A percentile compares a stretch with the other conserved stretches of the same genome.
Evolutionary conservation across 2,113 vertebrate genomes (phyloP).

Genomic region (Chloebia gouldiae): DNA sequence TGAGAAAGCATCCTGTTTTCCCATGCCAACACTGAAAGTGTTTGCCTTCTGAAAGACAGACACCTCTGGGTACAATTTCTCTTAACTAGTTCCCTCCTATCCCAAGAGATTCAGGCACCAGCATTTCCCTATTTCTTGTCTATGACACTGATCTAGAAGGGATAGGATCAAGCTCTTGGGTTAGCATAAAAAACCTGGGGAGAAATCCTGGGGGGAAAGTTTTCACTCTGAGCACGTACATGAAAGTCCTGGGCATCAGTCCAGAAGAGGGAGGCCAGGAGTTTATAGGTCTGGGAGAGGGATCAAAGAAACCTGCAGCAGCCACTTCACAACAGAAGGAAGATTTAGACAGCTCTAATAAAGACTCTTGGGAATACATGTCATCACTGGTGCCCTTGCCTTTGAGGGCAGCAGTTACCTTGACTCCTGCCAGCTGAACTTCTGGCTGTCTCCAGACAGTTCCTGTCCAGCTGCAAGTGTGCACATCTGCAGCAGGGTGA

Average conservation of each 20-base stretch:
- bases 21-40: background rate
- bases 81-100: background rate
- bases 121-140: background rate
- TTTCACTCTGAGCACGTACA: background rate
- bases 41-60: background rate
- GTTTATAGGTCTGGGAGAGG: background rate
- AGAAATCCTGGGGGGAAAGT: background rate
- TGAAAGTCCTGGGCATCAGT: background rate
- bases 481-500: background rate
- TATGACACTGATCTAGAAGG: background rate
- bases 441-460: background rate
- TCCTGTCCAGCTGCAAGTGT: background rate
- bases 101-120: background rate
- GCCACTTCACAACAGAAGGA: background rate
- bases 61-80: background rate
- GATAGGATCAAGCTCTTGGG: background rate
- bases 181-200: background rate
- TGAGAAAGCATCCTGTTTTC: background rate
- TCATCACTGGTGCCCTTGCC: background rate
- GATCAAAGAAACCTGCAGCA: constrained; percentile 25
- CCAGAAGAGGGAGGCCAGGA: background rate
- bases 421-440: background rate
- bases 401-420: background rate
- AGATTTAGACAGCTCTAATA: background rate
- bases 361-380: background rate